These are phyloP conservation scores for Nibea coibor DNA, from an alignment of 2,113 vertebrate genomes.

Conservation along the genomic window DNA sequence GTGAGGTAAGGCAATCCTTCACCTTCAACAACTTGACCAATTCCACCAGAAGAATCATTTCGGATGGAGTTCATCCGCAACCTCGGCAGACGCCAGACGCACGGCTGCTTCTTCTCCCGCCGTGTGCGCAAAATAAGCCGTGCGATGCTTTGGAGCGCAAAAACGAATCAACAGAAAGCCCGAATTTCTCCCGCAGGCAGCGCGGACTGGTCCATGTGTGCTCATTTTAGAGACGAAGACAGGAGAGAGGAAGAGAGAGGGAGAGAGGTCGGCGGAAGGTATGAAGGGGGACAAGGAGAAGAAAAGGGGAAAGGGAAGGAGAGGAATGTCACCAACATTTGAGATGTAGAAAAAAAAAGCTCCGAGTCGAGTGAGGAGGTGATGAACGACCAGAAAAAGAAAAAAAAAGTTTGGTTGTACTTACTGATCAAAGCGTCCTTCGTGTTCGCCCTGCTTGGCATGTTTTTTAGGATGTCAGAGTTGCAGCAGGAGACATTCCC, in stretches of 20 bases:
- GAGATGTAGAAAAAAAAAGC: not conserved
- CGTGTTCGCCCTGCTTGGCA: constrained; percentile 66
- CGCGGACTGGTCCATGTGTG: constrained; percentile 15
- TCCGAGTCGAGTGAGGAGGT: constrained; percentile 20
- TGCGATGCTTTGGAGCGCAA: constrained; percentile 18
- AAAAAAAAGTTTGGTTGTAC: constrained; percentile 70
- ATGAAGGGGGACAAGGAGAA: constrained; percentile 13
- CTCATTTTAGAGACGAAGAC: not conserved
- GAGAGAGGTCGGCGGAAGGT: not conserved
- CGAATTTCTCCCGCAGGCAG: constrained; percentile 17
- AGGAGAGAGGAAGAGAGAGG: not conserved
- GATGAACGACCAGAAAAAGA: constrained; percentile 51
- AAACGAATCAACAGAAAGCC: not conserved
- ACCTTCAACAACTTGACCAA: constrained; percentile 56
- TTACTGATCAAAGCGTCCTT: constrained; percentile 75
- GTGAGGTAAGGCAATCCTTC: not conserved
- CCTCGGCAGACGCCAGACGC: constrained; percentile 25
- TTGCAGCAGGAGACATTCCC: constrained; percentile 67
- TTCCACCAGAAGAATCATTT: constrained; percentile 16
- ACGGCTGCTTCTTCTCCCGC: not conserved
- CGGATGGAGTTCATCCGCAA: constrained; percentile 36
- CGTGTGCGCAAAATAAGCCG: constrained; percentile 34
- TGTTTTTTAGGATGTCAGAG: constrained; percentile 66
- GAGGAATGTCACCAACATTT: constrained; percentile 53
- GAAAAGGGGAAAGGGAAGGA: not conserved